These are phyloP conservation scores for Willisornis vidua DNA, from an alignment of 2,113 vertebrate species.

Conservation along the genomic window DNA sequence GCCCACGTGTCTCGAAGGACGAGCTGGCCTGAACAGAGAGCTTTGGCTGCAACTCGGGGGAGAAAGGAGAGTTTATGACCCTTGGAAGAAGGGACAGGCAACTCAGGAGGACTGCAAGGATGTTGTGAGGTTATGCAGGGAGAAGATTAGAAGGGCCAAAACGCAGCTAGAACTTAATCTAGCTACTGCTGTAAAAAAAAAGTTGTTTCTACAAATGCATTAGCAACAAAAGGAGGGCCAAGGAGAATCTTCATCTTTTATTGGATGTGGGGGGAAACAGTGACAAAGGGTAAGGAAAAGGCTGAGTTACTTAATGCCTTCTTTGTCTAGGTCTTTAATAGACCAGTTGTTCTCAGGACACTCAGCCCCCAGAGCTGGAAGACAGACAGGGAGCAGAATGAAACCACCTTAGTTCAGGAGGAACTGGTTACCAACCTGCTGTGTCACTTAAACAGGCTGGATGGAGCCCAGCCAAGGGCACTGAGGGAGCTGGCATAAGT, in stretches of 20 bases:
- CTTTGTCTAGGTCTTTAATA: background rate
- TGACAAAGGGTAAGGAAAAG: background rate
- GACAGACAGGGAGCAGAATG: background rate
- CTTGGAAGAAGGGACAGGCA: background rate
- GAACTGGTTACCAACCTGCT: background rate
- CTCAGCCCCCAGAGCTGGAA: background rate
- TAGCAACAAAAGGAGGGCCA: background rate
- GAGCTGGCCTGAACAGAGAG: background rate
- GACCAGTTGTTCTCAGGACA: background rate
- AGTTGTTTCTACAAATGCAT: background rate
- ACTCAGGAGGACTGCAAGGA: background rate
- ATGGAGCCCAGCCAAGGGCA: background rate
- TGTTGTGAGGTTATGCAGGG: background rate
- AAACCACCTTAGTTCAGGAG: background rate
- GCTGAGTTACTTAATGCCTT: background rate
- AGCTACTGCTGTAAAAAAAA: background rate
- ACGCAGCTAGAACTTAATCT: background rate
- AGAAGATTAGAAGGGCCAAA: background rate
- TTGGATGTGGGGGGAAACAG: background rate
- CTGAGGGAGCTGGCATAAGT: background rate
- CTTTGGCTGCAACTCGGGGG: background rate
- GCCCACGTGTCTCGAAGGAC: rapidly evolving
- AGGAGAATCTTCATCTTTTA: background rate
- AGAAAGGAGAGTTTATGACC: background rate
- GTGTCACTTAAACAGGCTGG: too few species aligned